Base-by-base conservation (phyloP, 2,113 vertebrate genomes). In the Nothobranchius furzeri region DNA sequence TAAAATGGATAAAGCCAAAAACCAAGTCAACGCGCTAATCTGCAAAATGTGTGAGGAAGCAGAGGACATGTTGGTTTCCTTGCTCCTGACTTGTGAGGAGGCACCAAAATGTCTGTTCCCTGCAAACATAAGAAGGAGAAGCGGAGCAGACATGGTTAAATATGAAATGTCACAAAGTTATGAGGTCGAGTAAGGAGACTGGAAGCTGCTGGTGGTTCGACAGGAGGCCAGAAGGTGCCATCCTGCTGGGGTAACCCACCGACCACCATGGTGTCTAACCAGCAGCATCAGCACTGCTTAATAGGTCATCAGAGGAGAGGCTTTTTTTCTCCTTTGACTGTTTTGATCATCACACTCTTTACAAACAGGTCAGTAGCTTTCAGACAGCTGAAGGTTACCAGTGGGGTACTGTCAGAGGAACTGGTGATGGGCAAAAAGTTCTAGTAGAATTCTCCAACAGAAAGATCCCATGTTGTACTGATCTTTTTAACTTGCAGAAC, bases 221-320 rank as follows among this genome's bases (percentile, higher is more conserved):
- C 69, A 65, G 67, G 48, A 60, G 68, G 75, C 30, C 50, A 69
- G 52, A 69, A 66, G 60, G 24, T 45, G 14, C 30, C 24, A 12
- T 67, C 71, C 55, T 51, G 56, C 73, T 75, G 70, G 15, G 75
- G 67, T 61, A 49, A 77, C 76, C 37, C 63, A 85, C 88, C 90
- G 88, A 90, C 84, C 51, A 25, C 46, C 60, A 57, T 15, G 35
- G 13, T 24, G 42, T 52, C 11, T 78, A 73, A 84, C 54, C 67
- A 68, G 65, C 77, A 77, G 68, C 55, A 62, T 24, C 53, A 5
- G 58, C 64, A 56, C 55, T 6, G 48, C 46, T 46, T 45, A 56
- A 73, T 51, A 30, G 45, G 17, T 54, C 40, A 25, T 60, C n/a
- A 3, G n/a, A 63, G 30, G 24, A 48, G 24, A 30, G 52, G 48